Evolutionary conservation across 2,888 invertebrate species (phyloP).

Genomic region (Troilus luridus): DNA sequence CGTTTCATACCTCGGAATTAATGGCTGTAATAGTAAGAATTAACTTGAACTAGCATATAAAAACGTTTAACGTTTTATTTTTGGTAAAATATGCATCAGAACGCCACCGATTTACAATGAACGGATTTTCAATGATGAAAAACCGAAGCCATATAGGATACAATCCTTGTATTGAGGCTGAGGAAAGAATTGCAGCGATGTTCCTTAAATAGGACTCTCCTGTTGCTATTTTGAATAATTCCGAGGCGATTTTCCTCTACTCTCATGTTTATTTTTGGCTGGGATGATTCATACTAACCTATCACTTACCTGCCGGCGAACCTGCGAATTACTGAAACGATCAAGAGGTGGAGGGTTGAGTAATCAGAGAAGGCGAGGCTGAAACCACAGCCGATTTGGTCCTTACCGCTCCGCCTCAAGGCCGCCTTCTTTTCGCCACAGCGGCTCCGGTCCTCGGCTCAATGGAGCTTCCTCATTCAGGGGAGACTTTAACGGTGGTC

Average conservation of each 20-base stretch:
- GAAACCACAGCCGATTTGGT: background rate
- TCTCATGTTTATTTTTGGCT: conserved; percentile 16
- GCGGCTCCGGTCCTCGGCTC: background rate
- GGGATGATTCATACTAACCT: background rate
- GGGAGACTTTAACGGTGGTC: background rate
- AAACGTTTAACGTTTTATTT: background rate
- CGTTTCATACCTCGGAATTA: no score
- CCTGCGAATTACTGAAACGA: background rate
- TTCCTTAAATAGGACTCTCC: background rate
- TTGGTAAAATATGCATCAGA: background rate
- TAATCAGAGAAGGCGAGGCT: background rate
- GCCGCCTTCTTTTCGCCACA: background rate
- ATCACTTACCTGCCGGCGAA: background rate
- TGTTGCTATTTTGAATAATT: background rate
- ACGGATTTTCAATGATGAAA: background rate
- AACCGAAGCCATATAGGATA: background rate
- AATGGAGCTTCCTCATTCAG: conserved; percentile 13
- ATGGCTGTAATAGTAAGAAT: no score
- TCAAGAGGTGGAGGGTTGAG: background rate
- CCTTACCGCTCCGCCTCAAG: background rate
- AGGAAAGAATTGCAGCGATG: background rate
- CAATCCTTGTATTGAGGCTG: background rate
- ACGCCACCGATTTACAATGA: background rate
- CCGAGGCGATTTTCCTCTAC: background rate
- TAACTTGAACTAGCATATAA: no score